Conservation (phyloP, 2,113 vertebrate genomes). For the Paraplagusia blochii region DNA sequence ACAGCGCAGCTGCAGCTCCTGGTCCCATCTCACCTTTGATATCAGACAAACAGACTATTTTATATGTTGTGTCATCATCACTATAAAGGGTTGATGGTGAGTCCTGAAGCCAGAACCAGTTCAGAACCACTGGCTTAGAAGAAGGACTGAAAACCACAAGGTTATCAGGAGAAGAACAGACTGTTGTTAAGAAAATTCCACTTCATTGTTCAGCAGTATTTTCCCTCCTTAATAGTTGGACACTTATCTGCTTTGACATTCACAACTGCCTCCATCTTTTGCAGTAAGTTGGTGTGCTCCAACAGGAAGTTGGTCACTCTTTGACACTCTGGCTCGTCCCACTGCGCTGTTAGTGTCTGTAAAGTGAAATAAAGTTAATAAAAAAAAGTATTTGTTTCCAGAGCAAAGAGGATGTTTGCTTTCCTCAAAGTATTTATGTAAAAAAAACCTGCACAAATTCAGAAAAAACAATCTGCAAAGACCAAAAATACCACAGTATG, state of each 20-base stretch:
- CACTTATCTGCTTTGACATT: conserved; percentile 79
- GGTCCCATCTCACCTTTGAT: conserved; percentile 70
- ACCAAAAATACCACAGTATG: no score
- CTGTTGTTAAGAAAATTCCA: background rate
- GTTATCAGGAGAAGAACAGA: no score
- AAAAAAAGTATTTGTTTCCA: background rate
- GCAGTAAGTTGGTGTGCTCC: conserved; percentile 76
- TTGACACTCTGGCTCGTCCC: conserved; percentile 88
- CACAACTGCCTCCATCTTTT: conserved; percentile 76
- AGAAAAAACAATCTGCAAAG: no score
- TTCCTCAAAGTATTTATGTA: background rate
- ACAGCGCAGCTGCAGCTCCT: conserved; percentile 82
- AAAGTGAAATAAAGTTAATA: background rate
- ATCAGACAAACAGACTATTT: background rate
- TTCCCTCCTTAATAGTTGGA: background rate
- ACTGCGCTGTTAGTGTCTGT: conserved; percentile 86
- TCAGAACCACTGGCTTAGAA: no score
- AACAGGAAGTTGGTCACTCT: conserved; percentile 86
- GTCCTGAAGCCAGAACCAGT: no score
- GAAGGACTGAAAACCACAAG: no score
- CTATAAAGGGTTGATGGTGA: no score
- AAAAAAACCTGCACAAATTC: no score
- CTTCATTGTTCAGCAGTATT: background rate
- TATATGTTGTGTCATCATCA: no score
- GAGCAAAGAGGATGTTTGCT: background rate